Conservation (phyloP, 2,113 vertebrate genomes). For the Bettongia penicillata region DNA sequence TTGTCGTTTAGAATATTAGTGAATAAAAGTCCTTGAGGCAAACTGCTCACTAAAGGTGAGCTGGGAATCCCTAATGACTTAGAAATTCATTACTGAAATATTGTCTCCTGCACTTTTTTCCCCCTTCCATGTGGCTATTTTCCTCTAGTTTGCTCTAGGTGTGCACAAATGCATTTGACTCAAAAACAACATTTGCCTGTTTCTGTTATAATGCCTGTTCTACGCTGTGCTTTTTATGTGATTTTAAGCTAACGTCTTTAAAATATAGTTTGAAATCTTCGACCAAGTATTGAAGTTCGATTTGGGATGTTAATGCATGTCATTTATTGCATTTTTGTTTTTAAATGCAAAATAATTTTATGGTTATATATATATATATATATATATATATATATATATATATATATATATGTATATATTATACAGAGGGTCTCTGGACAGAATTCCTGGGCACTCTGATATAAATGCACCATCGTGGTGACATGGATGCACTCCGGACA, state of each 20-base stretch:
- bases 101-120: neutral
- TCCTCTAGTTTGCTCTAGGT: neutral
- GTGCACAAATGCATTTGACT: neutral
- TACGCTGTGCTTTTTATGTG: neutral
- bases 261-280: neutral
- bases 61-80: accelerated
- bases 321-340: neutral
- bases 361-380: neutral
- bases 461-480: neutral
- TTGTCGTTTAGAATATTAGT: neutral
- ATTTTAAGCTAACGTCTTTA: slow-evolving; percentile 31
- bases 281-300: slow-evolving; percentile 1
- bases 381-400: neutral
- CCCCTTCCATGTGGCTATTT: neutral
- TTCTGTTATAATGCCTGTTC: neutral
- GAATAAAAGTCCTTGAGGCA: slow-evolving; percentile 39
- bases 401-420: neutral
- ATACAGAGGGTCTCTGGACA: neutral
- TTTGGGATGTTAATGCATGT: slow-evolving; percentile 9
- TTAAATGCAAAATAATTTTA: slow-evolving; percentile 21
- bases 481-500: accelerated
- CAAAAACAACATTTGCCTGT: neutral
- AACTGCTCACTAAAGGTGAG: neutral
- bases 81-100: accelerated
- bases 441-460: neutral